Conservation (phyloP, 37 sponge, comb jelly and placozoan genomes). For the Lycopodina hypogea region DNA sequence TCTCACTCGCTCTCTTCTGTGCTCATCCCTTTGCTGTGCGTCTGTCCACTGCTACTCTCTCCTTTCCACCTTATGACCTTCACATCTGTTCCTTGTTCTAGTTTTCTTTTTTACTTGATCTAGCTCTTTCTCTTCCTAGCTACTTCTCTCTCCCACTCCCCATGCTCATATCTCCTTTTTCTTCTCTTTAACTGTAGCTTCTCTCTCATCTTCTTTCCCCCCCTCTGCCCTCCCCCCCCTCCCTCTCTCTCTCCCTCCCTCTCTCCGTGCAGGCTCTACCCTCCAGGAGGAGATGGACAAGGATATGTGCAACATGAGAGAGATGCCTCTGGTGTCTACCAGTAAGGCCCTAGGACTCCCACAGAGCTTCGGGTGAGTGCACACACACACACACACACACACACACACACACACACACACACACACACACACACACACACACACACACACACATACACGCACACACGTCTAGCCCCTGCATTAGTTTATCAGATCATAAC, state of each 20-base stretch:
- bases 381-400: background rate
- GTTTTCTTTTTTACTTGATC: too few relatives aligned
- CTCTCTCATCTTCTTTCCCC: background rate
- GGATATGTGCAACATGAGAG: slow-evolving; percentile 20
- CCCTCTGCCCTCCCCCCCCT: background rate
- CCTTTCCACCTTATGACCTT: too few relatives aligned
- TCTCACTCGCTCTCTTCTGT: too few relatives aligned
- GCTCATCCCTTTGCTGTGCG: too few relatives aligned
- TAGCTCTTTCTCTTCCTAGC: background rate
- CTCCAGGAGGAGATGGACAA: slow-evolving; percentile 19
- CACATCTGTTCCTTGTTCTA: too few relatives aligned
- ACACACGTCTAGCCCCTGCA: too few relatives aligned
- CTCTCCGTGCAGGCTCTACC: background rate
- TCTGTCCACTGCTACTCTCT: too few relatives aligned
- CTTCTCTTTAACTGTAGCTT: background rate
- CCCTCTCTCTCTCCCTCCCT: background rate
- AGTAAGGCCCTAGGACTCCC: slow-evolving; percentile 44
- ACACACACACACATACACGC: background rate
- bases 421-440: background rate
- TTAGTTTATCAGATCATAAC: too few relatives aligned
- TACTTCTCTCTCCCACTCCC: background rate
- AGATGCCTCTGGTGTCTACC: slow-evolving; percentile 20
- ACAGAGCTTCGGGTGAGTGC: slow-evolving; percentile 51
- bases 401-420: background rate
- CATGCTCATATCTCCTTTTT: too few relatives aligned